Percentiles rank a stretch among this genome's conserved stretches.
Evolutionary conservation across 2,888 invertebrate species (phyloP).

Genomic region (Xiphydria camelus): DNA sequence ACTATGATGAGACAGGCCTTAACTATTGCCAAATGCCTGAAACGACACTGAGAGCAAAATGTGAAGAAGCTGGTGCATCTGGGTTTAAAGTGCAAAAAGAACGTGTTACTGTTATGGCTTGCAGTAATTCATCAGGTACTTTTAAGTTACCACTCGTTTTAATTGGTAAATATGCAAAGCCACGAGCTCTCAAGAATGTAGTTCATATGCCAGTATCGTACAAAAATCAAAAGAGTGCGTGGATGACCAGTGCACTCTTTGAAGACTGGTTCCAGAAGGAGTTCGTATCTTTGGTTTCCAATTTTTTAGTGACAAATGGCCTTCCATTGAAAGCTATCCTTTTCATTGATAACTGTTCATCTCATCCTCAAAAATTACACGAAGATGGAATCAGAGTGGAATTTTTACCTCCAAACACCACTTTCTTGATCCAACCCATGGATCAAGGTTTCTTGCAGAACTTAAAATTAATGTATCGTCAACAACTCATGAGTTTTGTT

Average conservation of each 20-base stretch:
- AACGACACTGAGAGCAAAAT: conserved; percentile 27
- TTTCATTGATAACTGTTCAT: conserved; percentile 12
- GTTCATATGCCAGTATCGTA: no score
- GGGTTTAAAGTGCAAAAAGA: conserved; percentile 35
- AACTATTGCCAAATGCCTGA: conserved; percentile 31
- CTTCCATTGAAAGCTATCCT: conserved; percentile 10
- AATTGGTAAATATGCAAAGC: conserved; percentile 32
- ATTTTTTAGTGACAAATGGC: background rate
- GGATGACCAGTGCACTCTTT: no score
- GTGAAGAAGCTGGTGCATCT: conserved; percentile 25
- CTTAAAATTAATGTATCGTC: conserved; percentile 10
- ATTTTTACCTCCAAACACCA: conserved; percentile 14
- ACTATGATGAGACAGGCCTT: conserved; percentile 34
- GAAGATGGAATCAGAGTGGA: background rate
- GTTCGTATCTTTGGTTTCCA: conserved; percentile 5
- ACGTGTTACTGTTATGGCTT: conserved; percentile 30
- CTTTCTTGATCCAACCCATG: conserved; percentile 8
- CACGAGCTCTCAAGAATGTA: conserved; percentile 30
- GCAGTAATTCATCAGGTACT: conserved; percentile 31
- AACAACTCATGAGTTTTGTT: conserved; percentile 5
- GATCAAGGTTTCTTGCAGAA: conserved; percentile 9
- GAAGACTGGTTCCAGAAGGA: no score
- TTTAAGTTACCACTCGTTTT: conserved; percentile 31
- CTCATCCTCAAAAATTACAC: conserved; percentile 1
- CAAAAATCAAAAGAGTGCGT: no score